Evolutionary conservation across 2,113 vertebrate genomes (phyloP).

Genomic region (Diadophis punctatus): DNA sequence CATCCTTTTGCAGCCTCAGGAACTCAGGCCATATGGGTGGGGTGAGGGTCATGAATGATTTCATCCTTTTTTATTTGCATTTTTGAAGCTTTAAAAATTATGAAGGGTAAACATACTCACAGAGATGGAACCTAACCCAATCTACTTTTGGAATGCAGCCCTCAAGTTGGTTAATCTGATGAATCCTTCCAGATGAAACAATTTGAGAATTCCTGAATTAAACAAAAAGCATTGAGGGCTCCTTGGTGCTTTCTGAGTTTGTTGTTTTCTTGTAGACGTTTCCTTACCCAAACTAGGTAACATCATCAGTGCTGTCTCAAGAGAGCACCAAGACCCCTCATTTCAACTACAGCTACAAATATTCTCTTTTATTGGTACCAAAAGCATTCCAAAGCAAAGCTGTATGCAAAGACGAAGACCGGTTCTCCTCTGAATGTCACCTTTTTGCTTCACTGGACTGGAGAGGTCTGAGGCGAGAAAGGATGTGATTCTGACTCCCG

Average conservation of each 20-base stretch:
- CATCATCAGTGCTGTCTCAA: not conserved
- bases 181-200: not conserved
- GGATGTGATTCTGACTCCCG: not conserved
- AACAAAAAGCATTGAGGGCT: not conserved
- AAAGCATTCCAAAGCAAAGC: not conserved
- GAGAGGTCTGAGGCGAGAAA: not conserved
- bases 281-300: not conserved
- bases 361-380: not conserved
- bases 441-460: not conserved
- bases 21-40: not conserved
- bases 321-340: not conserved
- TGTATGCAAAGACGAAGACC: not conserved
- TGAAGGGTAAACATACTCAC: not conserved
- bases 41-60: too few species aligned
- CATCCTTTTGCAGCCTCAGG: not conserved
- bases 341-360: not conserved
- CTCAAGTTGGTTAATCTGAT: not conserved
- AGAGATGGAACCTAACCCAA: not conserved
- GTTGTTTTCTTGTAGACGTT: not conserved
- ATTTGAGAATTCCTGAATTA: not conserved
- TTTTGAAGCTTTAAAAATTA: not conserved
- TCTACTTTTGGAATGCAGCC: not conserved
- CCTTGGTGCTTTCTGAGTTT: not conserved
- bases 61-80: not conserved
- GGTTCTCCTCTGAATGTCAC: not conserved